phyloP scores from a whole-genome alignment of 92 coral and sea anemone species.

The Ricordea florida region DNA sequence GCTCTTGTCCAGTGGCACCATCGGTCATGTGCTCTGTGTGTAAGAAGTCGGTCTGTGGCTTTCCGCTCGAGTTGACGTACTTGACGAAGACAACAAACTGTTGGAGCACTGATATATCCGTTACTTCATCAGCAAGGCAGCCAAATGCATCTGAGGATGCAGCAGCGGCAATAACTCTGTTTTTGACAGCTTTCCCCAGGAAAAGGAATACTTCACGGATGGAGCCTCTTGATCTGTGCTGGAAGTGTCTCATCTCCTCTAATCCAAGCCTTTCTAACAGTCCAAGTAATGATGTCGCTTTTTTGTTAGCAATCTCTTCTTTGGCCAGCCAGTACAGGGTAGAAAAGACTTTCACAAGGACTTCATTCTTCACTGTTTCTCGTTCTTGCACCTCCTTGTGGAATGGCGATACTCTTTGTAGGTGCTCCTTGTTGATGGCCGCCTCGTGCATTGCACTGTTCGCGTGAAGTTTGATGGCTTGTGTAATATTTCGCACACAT shows the following conservation, averaged over 20 bases:
- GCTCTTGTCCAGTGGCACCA: too few species aligned
- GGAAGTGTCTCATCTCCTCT: conserved; percentile 24
- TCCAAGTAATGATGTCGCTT: conserved; percentile 7
- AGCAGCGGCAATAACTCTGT: conserved; percentile 18
- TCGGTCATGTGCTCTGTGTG: too few species aligned
- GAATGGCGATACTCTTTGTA: conserved; percentile 33
- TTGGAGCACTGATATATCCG: conserved; percentile 18
- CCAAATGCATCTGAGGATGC: conserved; percentile 35
- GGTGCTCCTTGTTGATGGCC: conserved; percentile 42
- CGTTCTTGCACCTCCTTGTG: conserved; percentile 44
- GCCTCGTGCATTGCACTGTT: conserved; percentile 32
- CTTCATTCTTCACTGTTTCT: conserved; percentile 31
- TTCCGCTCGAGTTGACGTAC: conserved; percentile 18
- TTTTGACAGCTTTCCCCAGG: conserved; percentile 34
- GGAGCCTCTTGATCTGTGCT: conserved; percentile 30
- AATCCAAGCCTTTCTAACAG: conserved; percentile 34
- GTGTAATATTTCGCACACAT: conserved; percentile 21
- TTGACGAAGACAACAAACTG: conserved; percentile 31
- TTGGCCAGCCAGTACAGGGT: conserved; percentile 45
- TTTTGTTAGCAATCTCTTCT: conserved; percentile 40
- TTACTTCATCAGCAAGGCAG: conserved; percentile 33
- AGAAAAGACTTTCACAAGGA: conserved; percentile 43
- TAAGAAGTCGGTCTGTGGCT: too few species aligned
- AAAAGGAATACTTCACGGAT: conserved; percentile 25
- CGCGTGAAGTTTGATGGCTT: conserved; percentile 26